Evolutionary conservation across 2,888 invertebrate species (phyloP).

Genomic region (Ophion costatus): DNA sequence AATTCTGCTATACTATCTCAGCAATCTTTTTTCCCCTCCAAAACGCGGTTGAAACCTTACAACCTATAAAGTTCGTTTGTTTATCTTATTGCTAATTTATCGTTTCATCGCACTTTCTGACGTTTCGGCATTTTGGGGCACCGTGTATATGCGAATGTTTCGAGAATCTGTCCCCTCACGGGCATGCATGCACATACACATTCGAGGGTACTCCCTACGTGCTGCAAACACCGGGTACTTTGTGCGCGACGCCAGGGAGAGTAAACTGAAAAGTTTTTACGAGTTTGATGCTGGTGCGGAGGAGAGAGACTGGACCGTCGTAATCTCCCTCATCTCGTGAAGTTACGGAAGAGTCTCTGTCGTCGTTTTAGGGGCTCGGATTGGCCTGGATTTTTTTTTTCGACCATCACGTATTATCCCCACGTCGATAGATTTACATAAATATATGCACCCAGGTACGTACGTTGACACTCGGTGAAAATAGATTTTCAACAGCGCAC

Average conservation of each 20-base stretch:
- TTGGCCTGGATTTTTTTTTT: slow-evolving; percentile 62
- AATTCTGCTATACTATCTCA: too few species aligned
- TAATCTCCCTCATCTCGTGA: slow-evolving; percentile 37
- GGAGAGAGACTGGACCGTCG: slow-evolving; percentile 27
- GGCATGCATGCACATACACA: background rate
- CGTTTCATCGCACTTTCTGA: too few species aligned
- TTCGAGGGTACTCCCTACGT: slow-evolving; percentile 39
- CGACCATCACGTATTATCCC: slow-evolving; percentile 30
- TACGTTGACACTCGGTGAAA: slow-evolving; percentile 63
- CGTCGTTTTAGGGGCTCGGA: slow-evolving; percentile 16
- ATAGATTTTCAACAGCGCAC: slow-evolving; percentile 64
- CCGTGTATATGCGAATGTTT: too few species aligned
- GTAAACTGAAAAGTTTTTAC: slow-evolving; percentile 54
- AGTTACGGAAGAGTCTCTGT: slow-evolving; percentile 3
- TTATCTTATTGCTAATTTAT: too few species aligned
- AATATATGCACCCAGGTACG: background rate
- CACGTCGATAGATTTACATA: slow-evolving; percentile 6
- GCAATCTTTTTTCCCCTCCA: too few species aligned
- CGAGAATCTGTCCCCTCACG: too few species aligned
- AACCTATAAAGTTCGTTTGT: too few species aligned
- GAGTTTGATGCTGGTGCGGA: slow-evolving; percentile 13
- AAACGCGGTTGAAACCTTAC: too few species aligned
- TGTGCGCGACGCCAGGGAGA: background rate
- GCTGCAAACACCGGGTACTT: background rate
- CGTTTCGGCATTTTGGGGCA: too few species aligned